Base-by-base conservation (phyloP, 2,113 vertebrate species). In the Onychostruthus taczanowskii region DNA sequence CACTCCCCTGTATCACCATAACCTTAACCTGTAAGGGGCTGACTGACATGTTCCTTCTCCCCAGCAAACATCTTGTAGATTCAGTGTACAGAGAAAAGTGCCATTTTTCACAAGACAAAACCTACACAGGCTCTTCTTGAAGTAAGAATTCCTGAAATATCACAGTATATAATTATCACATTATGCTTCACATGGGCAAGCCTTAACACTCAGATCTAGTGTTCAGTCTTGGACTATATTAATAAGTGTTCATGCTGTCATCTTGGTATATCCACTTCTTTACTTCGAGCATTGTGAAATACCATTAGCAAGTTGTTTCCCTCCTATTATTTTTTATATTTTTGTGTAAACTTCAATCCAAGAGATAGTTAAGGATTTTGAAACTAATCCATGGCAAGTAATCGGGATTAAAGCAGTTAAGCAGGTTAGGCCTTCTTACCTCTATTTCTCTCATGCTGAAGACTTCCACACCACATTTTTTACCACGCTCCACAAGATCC, bases 371-470 rank as follows among this genome's bases (percentile, higher is more conserved):
- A 75, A 85, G 10, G 26, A 53, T 77, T 84, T 78, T 53, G 39
- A 77, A 91, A 78, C 16, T 22, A 76, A 73, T 31, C 37, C 7
- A 78, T 16, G 46, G 31, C 11, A 66, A 46, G 35, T 39, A 64
- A 87, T n/a, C 2, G 7, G 21, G 16, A 61, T 10, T 47, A 86
- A 87, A 77, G 47, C 37, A 86, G 28, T 37, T 35, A 37, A 72
- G 12, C 6, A 66, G 43, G n/a, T 37, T 44, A 72, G 74, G 43
- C 6, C 1, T 6, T 70, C 97, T 98, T 87, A 99, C 99, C 98
- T 99, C 99, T 64, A 99, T 47, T 20, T 98, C 97, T 92, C 95
- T 98, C 92, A 99, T 87, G 87, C 98, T 99, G 84, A 98, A 77
- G 56, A 99, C 21, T 62, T 99, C 98, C 7, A 99, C 97, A 10